Base-by-base conservation (phyloP, 2,888 invertebrate genomes). In the Eristalinus aeneus region DNA sequence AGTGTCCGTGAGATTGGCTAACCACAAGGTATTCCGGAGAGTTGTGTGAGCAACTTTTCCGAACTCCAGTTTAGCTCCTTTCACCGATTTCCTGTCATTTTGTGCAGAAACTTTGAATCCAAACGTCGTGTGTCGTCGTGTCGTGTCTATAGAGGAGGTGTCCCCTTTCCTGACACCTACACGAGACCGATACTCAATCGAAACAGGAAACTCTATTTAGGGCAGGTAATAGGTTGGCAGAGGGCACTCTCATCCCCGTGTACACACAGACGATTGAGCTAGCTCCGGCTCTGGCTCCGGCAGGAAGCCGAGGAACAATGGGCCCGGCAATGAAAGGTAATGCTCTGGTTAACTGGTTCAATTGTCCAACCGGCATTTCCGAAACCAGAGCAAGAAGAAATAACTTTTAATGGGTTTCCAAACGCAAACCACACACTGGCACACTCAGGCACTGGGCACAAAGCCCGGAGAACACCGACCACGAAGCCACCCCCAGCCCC, bases 331-430 rank as follows among this genome's bases (percentile, higher is more conserved):
- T 77, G 78, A 78, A 65, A 77, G 74, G 77, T 82, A 86, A 86
- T 78, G 74, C 86, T 69, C 73, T 86, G 77, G 86, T 81, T 86
- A 86, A 86, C 86, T 86, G 86, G 86, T 86, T 77, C 86, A 86
- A 86, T 86, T 86, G 86, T 86, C 82, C 82, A 73, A 77, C 68
- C 72, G 72, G 80, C 61, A 76, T 76, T 80, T 76, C 76, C 76
- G 80, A 85, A 76, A 76, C 80, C 75, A 22, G 65, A 81, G 61
- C 72, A 68, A 58, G 73, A 56, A 64, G 81, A 69, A 77, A 85
- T 85, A 85, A 85, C 76, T 85, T 85, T 85, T 81, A 85, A 85
- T 85, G 76, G 85, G 58, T 85, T 85, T 81, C 73, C 81, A 81
- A 85, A 85, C 78, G 84, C 72, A 67, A 80, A 27, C 64, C 63